These are phyloP conservation scores for Drosophila pseudotalamancana DNA, from an alignment of 2,888 invertebrate species.

Conservation along the genomic window DNA sequence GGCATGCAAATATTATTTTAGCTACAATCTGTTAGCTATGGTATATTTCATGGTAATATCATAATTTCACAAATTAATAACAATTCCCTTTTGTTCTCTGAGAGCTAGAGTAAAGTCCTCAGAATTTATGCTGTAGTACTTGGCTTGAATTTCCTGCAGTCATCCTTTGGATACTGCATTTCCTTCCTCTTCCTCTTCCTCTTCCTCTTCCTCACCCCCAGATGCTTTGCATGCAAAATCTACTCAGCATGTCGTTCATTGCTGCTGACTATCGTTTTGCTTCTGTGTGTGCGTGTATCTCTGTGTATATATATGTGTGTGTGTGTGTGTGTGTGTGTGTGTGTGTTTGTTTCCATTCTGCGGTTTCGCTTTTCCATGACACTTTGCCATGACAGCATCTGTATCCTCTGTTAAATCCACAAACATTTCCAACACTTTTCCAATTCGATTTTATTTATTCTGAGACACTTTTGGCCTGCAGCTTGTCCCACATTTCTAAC, in stretches of 20 bases:
- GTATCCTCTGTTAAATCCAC: slow-evolving; percentile 43
- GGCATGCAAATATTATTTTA: slow-evolving; percentile 29
- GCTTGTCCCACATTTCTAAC: slow-evolving; percentile 8
- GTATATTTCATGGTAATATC: background rate
- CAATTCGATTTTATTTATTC: slow-evolving; percentile 58
- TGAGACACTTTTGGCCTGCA: slow-evolving; percentile 25
- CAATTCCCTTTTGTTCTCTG: slow-evolving; percentile 1
- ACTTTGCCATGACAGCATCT: slow-evolving; percentile 50
- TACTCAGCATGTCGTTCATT: slow-evolving; percentile 23
- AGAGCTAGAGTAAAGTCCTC: background rate
- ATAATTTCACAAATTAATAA: slow-evolving; percentile 24
- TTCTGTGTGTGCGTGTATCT: background rate
- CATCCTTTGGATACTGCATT: background rate
- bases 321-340: slow-evolving; percentile 6
- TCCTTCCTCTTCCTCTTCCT: background rate
- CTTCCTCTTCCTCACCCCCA: background rate
- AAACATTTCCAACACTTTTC: slow-evolving; percentile 42
- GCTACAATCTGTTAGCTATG: background rate
- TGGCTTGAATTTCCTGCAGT: background rate
- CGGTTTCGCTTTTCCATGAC: slow-evolving; percentile 30
- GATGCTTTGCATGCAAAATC: slow-evolving; percentile 31
- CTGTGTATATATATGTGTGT: slow-evolving; percentile 2
- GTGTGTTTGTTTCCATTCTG: slow-evolving; percentile 5
- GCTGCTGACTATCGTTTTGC: slow-evolving; percentile 9
- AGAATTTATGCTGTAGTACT: slow-evolving; percentile 4